Evolutionary conservation across 2,113 vertebrate genomes (phyloP), one percentile per base, ranked within the genome.

Genomic region (Martes martes): DNA sequence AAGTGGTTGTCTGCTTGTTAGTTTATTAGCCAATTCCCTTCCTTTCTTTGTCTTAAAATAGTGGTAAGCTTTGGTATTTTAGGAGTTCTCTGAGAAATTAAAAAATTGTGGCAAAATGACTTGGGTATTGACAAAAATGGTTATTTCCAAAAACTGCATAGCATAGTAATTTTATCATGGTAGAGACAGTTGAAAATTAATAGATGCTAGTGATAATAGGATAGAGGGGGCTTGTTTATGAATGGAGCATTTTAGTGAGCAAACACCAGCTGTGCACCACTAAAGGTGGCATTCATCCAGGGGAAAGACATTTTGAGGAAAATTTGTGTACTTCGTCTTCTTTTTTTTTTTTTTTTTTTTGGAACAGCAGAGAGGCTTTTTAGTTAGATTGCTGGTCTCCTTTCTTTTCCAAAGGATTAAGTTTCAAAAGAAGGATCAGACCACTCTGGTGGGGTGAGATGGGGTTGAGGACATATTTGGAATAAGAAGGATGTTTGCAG

Each of bases 261-360:
- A 98, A 98, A 98, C 94, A 97, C 98, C 98, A 99, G 98, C 98
- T 98, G 98, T 98, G 98, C 69, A 28, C 98, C 98, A 98, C 98
- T 98, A 97, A 98, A 95, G 97, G 89, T 98, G 98, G 98, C 99
- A 98, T 78, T 90, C 83, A 93, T 98, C 98, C 98, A 99, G 97
- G 95, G 94, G 88, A 96, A 97, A 97, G 97, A 92, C 11, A 0
- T 95, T 97, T 95, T 98, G 82, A 95, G 98, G 95, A 94, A 98
- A 98, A 98, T 96, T 91, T 96, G 95, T 67, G 4, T 95, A 82
- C 94, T 50, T 5, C 39, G 4, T 5, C 39, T 42, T 42, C 39
- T 52, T 52, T 52, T 52, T 52, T 98, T 96, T 96, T 52, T 98
- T 96, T 96, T 94, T 98, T 97, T 97, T 97, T 98, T 97, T 98